Base-by-base conservation (phyloP, 1,140 invertebrate species). In the Archivesica marissinica region DNA sequence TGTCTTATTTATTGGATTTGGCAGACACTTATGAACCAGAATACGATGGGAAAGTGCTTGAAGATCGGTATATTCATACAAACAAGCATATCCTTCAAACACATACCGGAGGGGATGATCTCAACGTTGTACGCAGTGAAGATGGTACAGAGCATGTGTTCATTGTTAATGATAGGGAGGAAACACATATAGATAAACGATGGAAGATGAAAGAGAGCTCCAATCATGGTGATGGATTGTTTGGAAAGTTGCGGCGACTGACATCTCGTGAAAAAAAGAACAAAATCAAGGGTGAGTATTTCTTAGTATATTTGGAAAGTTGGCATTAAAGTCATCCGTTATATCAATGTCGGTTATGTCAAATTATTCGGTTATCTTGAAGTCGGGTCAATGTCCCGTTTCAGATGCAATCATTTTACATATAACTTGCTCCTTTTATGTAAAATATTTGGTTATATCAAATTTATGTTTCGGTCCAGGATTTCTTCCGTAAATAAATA, bases 31-130 rank as follows among this genome's bases (percentile, higher is more conserved):
- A 59, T 41, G 50, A 33, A 77, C 74, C 33, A 2, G 30, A 38
- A 2, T 25, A 17, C 59, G 33, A n/a, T 11, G 28, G 11, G 28
- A 54, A 28, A 39, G 44, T 78, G 2, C n/a, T 70, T 4, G 75
- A 68, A 70, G 72, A 77, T n/a, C 61, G 61, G 9, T 61, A 85
- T 20, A 41, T 41, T 20, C 82, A 77, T 38, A 76, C 9, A 28
- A 68, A 76, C 54, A 76, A 39, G 17, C 74, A 68, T 38, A 76
- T 85, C 11, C 82, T 68, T 38, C 82, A 85, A 38, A 76, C 72
- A 35, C 82, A 77, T 54, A 9, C 4, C 2, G 30, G n/a, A 7
- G 9, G 15, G 1, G 59, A 76, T 68, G 30, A 56, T 20, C 44
- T 20, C 11, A 54, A 13, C 17, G 47, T 85, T 30, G 7, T 76